phyloP scores from a whole-genome alignment of 2,113 vertebrate genomes.

The Morone saxatilis region DNA sequence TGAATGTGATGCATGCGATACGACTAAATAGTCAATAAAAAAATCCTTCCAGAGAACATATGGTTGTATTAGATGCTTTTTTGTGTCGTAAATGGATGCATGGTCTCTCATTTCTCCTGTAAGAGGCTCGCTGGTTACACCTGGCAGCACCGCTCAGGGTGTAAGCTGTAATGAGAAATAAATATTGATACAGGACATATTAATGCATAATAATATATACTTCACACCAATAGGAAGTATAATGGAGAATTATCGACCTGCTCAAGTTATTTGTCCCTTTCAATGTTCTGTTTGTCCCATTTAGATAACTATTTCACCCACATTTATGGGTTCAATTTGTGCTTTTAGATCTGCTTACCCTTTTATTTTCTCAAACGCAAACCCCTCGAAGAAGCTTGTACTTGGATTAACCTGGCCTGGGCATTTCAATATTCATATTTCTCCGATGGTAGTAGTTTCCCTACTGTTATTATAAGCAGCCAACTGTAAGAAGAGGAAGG shows the following conservation, averaged over 20 bases:
- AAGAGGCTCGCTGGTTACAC: constrained; percentile 19
- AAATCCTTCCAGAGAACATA: constrained; percentile 20
- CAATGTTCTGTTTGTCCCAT: not conserved
- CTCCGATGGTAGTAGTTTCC: not conserved
- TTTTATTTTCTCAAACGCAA: not conserved
- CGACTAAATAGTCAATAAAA: not conserved
- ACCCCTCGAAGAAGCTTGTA: not conserved
- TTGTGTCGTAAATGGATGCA: constrained; percentile 31
- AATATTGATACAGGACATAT: constrained; percentile 36
- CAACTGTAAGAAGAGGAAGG: not conserved
- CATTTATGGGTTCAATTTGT: not conserved
- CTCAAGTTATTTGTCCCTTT: constrained; percentile 8
- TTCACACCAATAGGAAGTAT: not conserved
- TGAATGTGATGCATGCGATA: not conserved
- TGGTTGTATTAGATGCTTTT: constrained; percentile 38
- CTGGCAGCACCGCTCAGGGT: not conserved
- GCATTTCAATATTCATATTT: not conserved
- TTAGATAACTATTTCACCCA: not conserved
- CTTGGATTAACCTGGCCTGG: not conserved
- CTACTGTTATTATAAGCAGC: not conserved
- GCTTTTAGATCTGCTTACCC: not conserved
- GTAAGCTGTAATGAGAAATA: constrained; percentile 31
- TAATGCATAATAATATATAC: not conserved
- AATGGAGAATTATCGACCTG: constrained; percentile 12
- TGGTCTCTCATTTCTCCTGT: constrained; percentile 15